Base-by-base conservation (phyloP, 1,140 invertebrate species). In the Periplaneta americana region DNA sequence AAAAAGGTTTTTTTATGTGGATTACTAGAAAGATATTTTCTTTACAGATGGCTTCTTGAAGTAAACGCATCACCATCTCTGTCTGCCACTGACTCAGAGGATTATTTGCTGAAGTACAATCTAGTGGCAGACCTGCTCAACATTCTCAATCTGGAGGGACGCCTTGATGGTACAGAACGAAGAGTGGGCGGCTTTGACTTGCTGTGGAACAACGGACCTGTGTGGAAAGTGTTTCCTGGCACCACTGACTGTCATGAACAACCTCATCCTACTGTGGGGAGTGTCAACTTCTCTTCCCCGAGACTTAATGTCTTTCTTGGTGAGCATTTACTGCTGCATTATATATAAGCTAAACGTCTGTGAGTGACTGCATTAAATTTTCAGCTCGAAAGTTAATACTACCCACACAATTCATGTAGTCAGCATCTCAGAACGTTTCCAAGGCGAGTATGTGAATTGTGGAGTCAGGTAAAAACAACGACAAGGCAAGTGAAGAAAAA, bases 51-150 rank as follows among this genome's bases (percentile, higher is more conserved):
- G 92, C 85, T 94, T 22, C 85, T 93, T 48, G 93, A 93, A 85
- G 88, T 91, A 57, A 94, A 94, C 85, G 89, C 93, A 18, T 93
- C 92, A 28, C 93, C 93, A 0, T 91, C 92, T 34, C 85, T 94
- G 75, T 90, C 89, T 6, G 89, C 91, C n/a, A 92, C 92, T 2
- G 92, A 91, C 79, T 87, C 87, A 34, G 90, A 90, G 82, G 92
- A 93, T 84, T 87, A 89, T 81, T 83, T 86, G 18, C 78, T 90
- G 31, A 90, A 90, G 81, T 89, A 87, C 82, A 86, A 87, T 57
- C 81, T 90, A 6, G 80, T 90, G 34, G 87, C 88, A 80, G 89
- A 90, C 82, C 86, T 87, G 0, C 82, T 89, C 11, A 87, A 88
- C 74, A 84, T 90, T 32, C 83, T 90, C 33, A 89, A 90, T 83